phyloP scores from a whole-genome alignment of 2,888 invertebrate species.

The Odontomyia ornata region DNA sequence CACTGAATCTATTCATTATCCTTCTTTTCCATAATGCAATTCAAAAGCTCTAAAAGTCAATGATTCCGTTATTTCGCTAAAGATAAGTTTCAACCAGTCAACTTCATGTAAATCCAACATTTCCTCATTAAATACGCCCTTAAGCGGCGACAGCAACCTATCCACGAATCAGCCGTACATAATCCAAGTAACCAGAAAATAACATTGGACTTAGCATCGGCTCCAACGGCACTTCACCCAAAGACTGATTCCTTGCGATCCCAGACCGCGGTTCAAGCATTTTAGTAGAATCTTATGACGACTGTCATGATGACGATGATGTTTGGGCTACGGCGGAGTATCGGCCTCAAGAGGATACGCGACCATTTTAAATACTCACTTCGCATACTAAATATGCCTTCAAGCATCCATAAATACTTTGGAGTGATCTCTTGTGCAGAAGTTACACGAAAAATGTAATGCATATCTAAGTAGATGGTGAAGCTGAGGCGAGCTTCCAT shows the following conservation, averaged over 20 bases:
- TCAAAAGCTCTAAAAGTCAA: too few species aligned
- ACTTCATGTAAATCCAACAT: too few species aligned
- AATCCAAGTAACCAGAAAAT: neutral
- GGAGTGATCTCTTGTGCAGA: neutral
- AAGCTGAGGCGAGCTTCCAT: neutral
- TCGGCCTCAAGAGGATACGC: neutral
- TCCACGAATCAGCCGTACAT: neutral
- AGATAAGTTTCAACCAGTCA: too few species aligned
- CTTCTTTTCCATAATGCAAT: too few species aligned
- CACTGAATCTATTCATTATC: neutral
- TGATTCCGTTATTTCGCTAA: too few species aligned
- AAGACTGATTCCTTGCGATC: neutral
- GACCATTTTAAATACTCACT: neutral
- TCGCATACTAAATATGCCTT: neutral
- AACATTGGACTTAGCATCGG: neutral
- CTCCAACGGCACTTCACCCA: conserved; percentile 1
- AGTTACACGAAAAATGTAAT: neutral
- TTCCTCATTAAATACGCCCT: too few species aligned
- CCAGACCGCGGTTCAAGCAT: neutral
- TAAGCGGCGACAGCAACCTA: too few species aligned
- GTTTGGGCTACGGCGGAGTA: neutral
- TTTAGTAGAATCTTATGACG: neutral
- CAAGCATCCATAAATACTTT: conserved; percentile 3
- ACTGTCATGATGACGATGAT: conserved; percentile 13
- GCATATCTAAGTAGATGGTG: too few species aligned